Conservation (phyloP, 2,888 invertebrate genomes). For the Gandaritis pyraliata region DNA sequence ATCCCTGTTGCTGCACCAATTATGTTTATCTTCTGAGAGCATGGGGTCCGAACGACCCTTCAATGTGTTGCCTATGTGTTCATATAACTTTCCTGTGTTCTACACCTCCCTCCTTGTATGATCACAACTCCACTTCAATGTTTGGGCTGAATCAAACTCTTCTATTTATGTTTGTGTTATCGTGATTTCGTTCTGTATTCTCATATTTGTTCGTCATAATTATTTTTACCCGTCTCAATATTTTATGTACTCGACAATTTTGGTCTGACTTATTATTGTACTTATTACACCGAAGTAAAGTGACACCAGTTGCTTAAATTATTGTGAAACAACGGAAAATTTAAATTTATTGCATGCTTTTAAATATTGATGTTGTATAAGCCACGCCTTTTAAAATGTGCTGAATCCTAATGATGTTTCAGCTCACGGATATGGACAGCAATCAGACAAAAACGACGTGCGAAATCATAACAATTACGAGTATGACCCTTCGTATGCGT, state of each 20-base stretch:
- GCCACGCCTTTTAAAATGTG: background rate
- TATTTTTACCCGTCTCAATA: conserved; percentile 22
- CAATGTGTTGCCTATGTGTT: conserved; percentile 53
- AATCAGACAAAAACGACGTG: conserved; percentile 50
- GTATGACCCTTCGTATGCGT: conserved; percentile 91
- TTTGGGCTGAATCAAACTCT: conserved; percentile 34
- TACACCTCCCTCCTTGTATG: conserved; percentile 23
- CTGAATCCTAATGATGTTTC: conserved; percentile 46
- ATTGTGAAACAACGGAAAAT: conserved; percentile 15
- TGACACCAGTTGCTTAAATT: conserved; percentile 15
- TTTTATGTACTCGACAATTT: conserved; percentile 22
- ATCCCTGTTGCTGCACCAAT: conserved; percentile 68
- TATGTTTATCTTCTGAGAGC: conserved; percentile 62
- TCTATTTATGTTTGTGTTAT: conserved; percentile 30
- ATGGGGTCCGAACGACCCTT: conserved; percentile 61
- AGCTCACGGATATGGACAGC: conserved; percentile 64
- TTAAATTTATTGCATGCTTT: conserved; percentile 33
- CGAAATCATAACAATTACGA: conserved; percentile 84
- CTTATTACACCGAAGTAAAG: conserved; percentile 4
- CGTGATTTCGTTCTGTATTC: conserved; percentile 26
- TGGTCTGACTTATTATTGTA: background rate
- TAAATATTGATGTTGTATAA: conserved; percentile 36
- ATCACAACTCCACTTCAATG: conserved; percentile 29
- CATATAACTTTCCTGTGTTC: conserved; percentile 38
- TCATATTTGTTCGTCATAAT: conserved; percentile 26